Base-by-base conservation (phyloP, 2,113 vertebrate species). In the Scortum barcoo region DNA sequence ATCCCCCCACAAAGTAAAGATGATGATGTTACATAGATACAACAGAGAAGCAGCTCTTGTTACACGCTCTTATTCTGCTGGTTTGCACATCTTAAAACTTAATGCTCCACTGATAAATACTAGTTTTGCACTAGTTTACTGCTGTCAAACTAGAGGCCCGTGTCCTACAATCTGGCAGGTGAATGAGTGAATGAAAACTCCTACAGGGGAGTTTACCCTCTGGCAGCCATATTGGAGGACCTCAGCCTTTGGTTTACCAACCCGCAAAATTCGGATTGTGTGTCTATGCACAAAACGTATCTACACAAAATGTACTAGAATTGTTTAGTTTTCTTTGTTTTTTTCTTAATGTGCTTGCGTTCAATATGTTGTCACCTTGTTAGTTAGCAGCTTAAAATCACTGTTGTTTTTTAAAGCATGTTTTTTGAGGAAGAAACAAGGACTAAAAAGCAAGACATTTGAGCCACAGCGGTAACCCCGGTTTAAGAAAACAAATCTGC, bases 401-500 rank as follows among this genome's bases (percentile, higher is more conserved):
- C 24, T 57, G 22, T 61, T 62, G 2, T 57, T 72, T 83, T 60
- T 26, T 3, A 24, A 40, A 70, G 51, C 65, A 58, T 26, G 2
- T 56, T 40, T 40, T 74, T 84, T 66, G 1, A 76, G 40, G 48
- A 48, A 44, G 26, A 57, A 46, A 44, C 7, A 4, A 81, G 1
- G 0, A 80, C 53, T 82, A 63, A 50, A 50, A 67, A 57, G n/a
- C 19, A 14, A 81, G 72, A 70, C n/a, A 14, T 69, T 50, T 26
- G n/a, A 84, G 70, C 72, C n/a, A 57, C 66, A 66, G 77, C 70
- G n/a, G 51, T 63, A 70, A 72, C 54, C 33, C 53, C 17, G 17
- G 5, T 78, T 51, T 50, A n/a, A n/a, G 24, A 68, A 76, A 77
- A 80, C 14, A 70, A 44, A 76, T 40, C 71, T 88, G 85, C 88